Conservation (phyloP, 1,140 invertebrate genomes). For the Drosophila arawakana region DNA sequence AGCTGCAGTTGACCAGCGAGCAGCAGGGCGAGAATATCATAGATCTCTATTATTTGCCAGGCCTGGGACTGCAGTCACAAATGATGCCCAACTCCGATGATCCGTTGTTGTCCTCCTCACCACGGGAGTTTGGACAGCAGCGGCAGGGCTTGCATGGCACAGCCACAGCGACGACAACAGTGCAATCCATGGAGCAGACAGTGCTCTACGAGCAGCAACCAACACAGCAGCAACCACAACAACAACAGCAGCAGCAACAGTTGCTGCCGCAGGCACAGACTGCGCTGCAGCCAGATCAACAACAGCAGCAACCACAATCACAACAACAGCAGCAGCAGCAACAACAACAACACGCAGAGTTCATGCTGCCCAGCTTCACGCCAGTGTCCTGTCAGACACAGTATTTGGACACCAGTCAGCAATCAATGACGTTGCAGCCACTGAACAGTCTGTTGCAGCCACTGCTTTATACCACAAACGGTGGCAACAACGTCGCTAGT, state of each 20-base stretch:
- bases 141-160: constrained; percentile 31
- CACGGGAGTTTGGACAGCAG: constrained; percentile 90
- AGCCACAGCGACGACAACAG: background rate
- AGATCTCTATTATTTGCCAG: constrained; percentile 83
- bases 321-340: constrained; percentile 25
- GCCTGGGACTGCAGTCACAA: constrained; percentile 87
- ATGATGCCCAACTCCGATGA: constrained; percentile 95
- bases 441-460: constrained; percentile 69
- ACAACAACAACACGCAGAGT: constrained; percentile 51
- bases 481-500: constrained; percentile 28
- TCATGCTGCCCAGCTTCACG: constrained; percentile 55
- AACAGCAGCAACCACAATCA: constrained; percentile 22
- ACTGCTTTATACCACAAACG: constrained; percentile 42
- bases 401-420: constrained; percentile 52
- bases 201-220: constrained; percentile 34
- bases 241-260: constrained; percentile 52
- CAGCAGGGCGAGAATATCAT: constrained; percentile 78
- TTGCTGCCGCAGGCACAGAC: constrained; percentile 26
- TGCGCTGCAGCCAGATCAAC: constrained; percentile 23
- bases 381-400: constrained; percentile 58
- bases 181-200: constrained; percentile 4
- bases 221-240: constrained; percentile 27
- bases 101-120: constrained; percentile 91
- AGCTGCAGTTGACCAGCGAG: constrained; percentile 67
- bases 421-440: constrained; percentile 57